Conservation (phyloP, 1,140 invertebrate species). For the Drosophila seguyi region DNA sequence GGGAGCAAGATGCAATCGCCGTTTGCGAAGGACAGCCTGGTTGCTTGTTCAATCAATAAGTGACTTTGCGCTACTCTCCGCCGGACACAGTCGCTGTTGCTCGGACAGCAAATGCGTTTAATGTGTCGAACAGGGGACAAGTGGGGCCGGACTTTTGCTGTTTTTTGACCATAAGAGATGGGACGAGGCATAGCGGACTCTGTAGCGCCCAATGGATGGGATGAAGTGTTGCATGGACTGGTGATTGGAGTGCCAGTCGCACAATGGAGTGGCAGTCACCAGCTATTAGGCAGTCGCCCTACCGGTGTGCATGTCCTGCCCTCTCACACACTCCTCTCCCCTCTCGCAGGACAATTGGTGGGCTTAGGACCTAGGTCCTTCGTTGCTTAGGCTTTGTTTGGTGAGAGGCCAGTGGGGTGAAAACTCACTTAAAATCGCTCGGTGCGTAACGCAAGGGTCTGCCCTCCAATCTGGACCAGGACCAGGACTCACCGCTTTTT, state of each 20-base stretch:
- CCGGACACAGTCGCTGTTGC: background rate
- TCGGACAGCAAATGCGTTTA: conserved; percentile 51
- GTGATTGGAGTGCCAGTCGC: conserved; percentile 65
- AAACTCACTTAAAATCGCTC: conserved; percentile 71
- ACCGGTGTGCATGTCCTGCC: conserved; percentile 23
- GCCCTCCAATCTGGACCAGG: conserved; percentile 14
- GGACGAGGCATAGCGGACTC: background rate
- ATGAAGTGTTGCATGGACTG: conserved; percentile 57
- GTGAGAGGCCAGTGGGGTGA: conserved; percentile 33
- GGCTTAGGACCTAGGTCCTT: conserved; percentile 17
- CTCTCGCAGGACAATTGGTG: conserved; percentile 22
- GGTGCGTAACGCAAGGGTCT: conserved; percentile 19
- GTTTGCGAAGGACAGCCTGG: conserved; percentile 17
- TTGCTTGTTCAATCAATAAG: conserved; percentile 53
- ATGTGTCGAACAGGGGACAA: conserved; percentile 26
- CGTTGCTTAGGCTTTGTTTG: conserved; percentile 62
- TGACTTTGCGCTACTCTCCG: conserved; percentile 51
- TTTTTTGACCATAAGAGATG: conserved; percentile 42
- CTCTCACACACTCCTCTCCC: conserved; percentile 1
- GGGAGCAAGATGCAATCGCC: conserved; percentile 11
- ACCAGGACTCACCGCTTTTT: conserved; percentile 30
- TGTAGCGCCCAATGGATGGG: conserved; percentile 25
- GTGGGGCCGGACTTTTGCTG: conserved; percentile 14
- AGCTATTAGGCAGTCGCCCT: conserved; percentile 53
- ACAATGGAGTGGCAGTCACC: conserved; percentile 48